Evolutionary conservation across 2,113 vertebrate genomes (phyloP), one percentile per base, ranked within the genome.

Genomic region (Protobothrops mucrosquamatus): DNA sequence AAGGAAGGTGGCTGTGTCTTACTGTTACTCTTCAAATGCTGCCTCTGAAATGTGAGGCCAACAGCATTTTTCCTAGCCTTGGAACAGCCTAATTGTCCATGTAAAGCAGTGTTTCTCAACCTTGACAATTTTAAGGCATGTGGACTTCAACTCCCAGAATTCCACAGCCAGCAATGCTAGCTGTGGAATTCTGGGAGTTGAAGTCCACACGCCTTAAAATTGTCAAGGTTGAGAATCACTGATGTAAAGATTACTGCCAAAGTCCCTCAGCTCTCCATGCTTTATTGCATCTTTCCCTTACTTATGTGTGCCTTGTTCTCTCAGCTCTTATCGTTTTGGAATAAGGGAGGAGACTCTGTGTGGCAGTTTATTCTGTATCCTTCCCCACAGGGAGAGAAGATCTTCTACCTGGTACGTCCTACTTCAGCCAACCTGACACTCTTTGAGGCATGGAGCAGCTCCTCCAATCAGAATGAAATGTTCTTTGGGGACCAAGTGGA

Each of bases 401-500:
- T 99, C 56, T 99, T 99, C 97, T 99, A 99, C 96, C 97, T 99
- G 89, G 99, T 99, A 86, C 98, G 98, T 26, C 99, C 99, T 57
- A 99, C 98, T 24, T 93, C 97, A 91, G 98, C 98, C 92, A 99
- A 99, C 93, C 95, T 99, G 96, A 98, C 98, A 43, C 97, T 99
- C 92, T 99, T 99, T 96, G 99, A 99, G 94, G 97, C 98, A 56
- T 99, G 99, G 99, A 99, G 98, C 97, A 98, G 98, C 69, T 99
- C 98, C 9, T 98, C 98, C 69, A 99, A 98, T 97, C 99, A 99
- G 97, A 99, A 98, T 88, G 98, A 99, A 97, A 98, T 99, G 98
- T 99, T 99, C 94, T 99, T 99, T 95, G 99, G 98, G 52, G 99
- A 99, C 96, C 99, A 99, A 94, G 99, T 98, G 93, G 99, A 99